These are phyloP conservation scores for Panorpa germanica DNA, from an alignment of 2,888 invertebrate species.

Conservation along the genomic window DNA sequence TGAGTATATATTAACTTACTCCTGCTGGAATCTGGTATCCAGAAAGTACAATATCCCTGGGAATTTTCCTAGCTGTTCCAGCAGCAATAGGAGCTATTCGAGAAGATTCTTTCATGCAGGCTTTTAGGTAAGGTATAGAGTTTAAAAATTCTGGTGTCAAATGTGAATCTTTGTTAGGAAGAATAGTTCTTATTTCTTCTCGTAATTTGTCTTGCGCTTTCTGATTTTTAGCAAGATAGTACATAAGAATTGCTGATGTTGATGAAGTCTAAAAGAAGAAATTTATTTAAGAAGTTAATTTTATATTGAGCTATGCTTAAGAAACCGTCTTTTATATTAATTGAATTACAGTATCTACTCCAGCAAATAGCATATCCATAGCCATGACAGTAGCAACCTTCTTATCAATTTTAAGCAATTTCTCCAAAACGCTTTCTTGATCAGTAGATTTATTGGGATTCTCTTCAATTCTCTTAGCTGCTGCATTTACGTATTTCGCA, in stretches of 20 bases:
- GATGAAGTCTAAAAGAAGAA: constrained; percentile 30
- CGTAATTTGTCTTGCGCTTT: constrained; percentile 36
- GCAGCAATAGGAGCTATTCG: constrained; percentile 33
- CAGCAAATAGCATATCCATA: constrained; percentile 30
- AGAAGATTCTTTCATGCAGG: constrained; percentile 46
- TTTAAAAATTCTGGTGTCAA: constrained; percentile 21
- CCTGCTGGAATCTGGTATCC: constrained; percentile 36
- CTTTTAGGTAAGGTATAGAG: constrained; percentile 33
- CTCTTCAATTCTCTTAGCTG: constrained; percentile 16
- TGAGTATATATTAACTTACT: no score
- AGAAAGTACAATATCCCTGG: constrained; percentile 30
- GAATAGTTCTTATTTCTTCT: constrained; percentile 25
- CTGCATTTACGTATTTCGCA: constrained; percentile 15
- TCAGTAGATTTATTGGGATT: constrained; percentile 12
- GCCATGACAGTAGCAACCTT: constrained; percentile 27
- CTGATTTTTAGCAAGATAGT: constrained; percentile 34
- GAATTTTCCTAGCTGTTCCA: constrained; percentile 29
- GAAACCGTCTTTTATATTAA: constrained; percentile 12
- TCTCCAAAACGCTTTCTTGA: constrained; percentile 25
- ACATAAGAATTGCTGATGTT: constrained; percentile 29
- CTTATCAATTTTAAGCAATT: constrained; percentile 24
- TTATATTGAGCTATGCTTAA: not conserved
- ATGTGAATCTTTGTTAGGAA: constrained; percentile 18
- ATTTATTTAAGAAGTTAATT: no score
- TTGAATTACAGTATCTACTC: constrained; percentile 35